A percentile compares a stretch with the other conserved stretches of the same genome.
Conservation (phyloP, 2,888 invertebrate species). For the Scaptodrosophila latifasciaeformis region DNA sequence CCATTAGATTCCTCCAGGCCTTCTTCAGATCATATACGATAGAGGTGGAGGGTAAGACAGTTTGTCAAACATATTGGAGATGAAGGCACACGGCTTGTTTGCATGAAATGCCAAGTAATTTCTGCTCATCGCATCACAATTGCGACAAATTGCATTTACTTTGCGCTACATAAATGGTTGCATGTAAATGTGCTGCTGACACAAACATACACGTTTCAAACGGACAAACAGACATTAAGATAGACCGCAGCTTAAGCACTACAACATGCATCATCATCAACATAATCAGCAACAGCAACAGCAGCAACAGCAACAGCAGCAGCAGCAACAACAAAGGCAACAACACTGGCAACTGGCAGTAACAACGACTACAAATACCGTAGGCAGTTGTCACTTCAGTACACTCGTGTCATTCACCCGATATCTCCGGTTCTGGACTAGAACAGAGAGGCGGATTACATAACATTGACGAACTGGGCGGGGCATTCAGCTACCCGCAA, state of each 20-base stretch:
- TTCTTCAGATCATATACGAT: too few relatives aligned
- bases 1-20: too few relatives aligned
- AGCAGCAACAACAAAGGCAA: constrained; percentile 29
- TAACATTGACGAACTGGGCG: too few relatives aligned
- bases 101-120: too few relatives aligned
- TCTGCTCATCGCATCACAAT: constrained; percentile 42
- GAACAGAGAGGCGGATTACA: too few relatives aligned
- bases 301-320: constrained; percentile 59
- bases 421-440: constrained; percentile 52
- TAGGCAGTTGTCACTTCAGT: constrained; percentile 13
- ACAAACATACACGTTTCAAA: constrained; percentile 1
- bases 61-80: too few relatives aligned
- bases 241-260: constrained; percentile 49
- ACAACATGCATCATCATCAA: constrained; percentile 56
- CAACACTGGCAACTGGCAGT: constrained; percentile 21
- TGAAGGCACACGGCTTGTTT: too few relatives aligned
- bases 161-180: constrained; percentile 21
- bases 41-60: too few relatives aligned
- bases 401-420: constrained; percentile 61
- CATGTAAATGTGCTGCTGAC: neutral
- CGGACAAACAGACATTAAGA: neutral
- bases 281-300: constrained; percentile 12
- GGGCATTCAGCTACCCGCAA: too few relatives aligned
- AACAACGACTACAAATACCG: constrained; percentile 11
- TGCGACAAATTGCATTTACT: constrained; percentile 72